Evolutionary conservation across 2,888 invertebrate genomes (phyloP).

Genomic region (Acanthoscelides obtectus): DNA sequence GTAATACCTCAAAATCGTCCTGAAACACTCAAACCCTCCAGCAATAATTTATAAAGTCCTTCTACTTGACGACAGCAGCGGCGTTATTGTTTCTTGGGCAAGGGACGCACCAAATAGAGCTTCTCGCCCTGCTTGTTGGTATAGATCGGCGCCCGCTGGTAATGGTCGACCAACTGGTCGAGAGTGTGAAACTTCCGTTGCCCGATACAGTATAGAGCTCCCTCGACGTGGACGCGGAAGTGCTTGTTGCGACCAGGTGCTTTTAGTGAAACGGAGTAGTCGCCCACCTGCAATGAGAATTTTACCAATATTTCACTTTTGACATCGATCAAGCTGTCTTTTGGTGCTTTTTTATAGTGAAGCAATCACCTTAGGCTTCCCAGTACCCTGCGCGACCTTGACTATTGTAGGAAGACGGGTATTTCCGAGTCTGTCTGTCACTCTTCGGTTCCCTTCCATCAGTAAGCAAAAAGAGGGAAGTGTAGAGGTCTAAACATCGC

Average conservation of each 20-base stretch:
- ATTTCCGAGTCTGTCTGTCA: no score
- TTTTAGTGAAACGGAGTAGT: slow-evolving; percentile 96
- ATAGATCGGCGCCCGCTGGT: slow-evolving; percentile 98
- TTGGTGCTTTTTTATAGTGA: no score
- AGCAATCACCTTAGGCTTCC: no score
- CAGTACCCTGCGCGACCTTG: no score
- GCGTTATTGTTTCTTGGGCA: slow-evolving; percentile 60
- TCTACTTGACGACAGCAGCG: slow-evolving; percentile 17
- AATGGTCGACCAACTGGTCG: slow-evolving; percentile 96
- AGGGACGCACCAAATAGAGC: slow-evolving; percentile 90
- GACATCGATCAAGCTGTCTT: no score
- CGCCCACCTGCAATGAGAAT: slow-evolving; percentile 74
- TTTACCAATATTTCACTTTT: no score
- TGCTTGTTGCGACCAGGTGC: slow-evolving; percentile 98
- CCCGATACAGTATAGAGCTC: slow-evolving; percentile 92
- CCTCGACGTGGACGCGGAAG: slow-evolving; percentile 96
- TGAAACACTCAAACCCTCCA: background rate
- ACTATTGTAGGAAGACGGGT: no score
- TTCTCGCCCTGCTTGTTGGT: slow-evolving; percentile 97
- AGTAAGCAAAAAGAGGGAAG: no score
- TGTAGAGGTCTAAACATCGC: no score
- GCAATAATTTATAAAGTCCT: slow-evolving; percentile 19
- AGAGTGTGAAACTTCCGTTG: slow-evolving; percentile 95
- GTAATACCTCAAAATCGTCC: background rate
- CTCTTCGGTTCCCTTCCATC: no score